A percentile compares a stretch with the other conserved stretches of the same genome.
These are phyloP conservation scores for Rhyacophila evoluta DNA, from an alignment of 2,888 invertebrate genomes.

Conservation along the genomic window DNA sequence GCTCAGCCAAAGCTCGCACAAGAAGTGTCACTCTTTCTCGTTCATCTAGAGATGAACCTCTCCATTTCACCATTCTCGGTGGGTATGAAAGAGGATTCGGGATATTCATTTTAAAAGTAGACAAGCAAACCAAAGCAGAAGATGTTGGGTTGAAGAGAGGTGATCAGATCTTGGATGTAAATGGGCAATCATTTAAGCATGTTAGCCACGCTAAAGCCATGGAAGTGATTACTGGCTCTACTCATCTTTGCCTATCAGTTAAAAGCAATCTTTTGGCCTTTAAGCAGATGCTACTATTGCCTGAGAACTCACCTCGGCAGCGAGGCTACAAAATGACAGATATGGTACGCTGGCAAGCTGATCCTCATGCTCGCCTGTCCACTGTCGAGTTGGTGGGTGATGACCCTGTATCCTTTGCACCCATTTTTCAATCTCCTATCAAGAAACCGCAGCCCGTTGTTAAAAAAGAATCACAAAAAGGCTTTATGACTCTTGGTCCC, in stretches of 20 bases:
- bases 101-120: slow-evolving; percentile 95
- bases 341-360: slow-evolving; percentile 74
- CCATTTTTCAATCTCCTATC: slow-evolving; percentile 67
- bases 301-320: slow-evolving; percentile 85
- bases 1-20: slow-evolving; percentile 95
- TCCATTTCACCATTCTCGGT: slow-evolving; percentile 94
- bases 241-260: slow-evolving; percentile 95
- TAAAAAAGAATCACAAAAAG: slow-evolving; percentile 77
- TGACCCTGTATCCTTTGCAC: slow-evolving; percentile 62
- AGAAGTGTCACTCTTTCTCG: slow-evolving; percentile 92
- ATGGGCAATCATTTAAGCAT: slow-evolving; percentile 96
- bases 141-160: slow-evolving; percentile 96
- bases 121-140: slow-evolving; percentile 93
- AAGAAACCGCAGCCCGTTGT: slow-evolving; percentile 71
- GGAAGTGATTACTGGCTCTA: slow-evolving; percentile 93
- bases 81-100: slow-evolving; percentile 94
- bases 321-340: slow-evolving; percentile 74
- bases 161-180: slow-evolving; percentile 98
- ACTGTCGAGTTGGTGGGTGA: slow-evolving; percentile 77
- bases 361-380: slow-evolving; percentile 82
- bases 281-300: slow-evolving; percentile 76
- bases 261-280: slow-evolving; percentile 95
- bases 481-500: slow-evolving; percentile 91
- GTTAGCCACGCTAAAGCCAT: slow-evolving; percentile 92
- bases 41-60: slow-evolving; percentile 91